These are phyloP conservation scores for Scrobipalpa atriplicella DNA, from an alignment of 2,888 invertebrate species.

Conservation along the genomic window DNA sequence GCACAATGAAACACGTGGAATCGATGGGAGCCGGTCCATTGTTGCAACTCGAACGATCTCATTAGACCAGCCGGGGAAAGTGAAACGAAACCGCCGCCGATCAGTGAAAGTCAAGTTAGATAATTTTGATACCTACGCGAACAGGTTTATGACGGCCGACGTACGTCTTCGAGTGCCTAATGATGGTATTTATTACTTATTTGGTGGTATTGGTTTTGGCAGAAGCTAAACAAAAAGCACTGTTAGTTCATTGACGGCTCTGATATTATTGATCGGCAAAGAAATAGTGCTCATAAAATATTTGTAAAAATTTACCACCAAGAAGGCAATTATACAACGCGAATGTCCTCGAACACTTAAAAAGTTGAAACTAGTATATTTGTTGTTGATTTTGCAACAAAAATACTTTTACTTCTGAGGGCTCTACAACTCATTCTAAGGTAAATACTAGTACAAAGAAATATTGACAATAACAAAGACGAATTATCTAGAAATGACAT, in stretches of 20 bases:
- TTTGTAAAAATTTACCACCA: too few relatives aligned
- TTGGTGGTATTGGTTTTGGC: background rate
- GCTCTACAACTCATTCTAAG: too few relatives aligned
- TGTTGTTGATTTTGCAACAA: too few relatives aligned
- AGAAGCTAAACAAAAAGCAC: background rate
- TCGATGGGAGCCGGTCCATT: slow-evolving; percentile 45
- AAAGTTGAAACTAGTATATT: too few relatives aligned
- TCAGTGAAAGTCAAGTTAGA: slow-evolving; percentile 78
- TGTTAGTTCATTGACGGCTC: background rate
- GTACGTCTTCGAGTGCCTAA: background rate
- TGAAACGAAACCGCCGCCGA: slow-evolving; percentile 61
- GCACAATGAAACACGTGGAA: slow-evolving; percentile 34
- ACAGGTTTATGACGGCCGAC: slow-evolving; percentile 30
- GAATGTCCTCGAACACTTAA: too few relatives aligned
- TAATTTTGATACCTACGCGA: slow-evolving; percentile 64
- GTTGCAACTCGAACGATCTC: slow-evolving; percentile 62
- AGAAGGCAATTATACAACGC: too few relatives aligned
- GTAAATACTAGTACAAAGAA: background rate
- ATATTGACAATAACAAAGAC: slow-evolving; percentile 38
- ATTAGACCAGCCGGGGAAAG: slow-evolving; percentile 67
- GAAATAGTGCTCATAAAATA: too few relatives aligned
- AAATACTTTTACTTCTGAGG: too few relatives aligned
- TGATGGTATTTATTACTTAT: slow-evolving; percentile 3
- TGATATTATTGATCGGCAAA: background rate
- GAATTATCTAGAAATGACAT: slow-evolving; percentile 49